Base-by-base conservation (phyloP, 2,888 invertebrate species). In the Tetramorium bicarinatum region DNA sequence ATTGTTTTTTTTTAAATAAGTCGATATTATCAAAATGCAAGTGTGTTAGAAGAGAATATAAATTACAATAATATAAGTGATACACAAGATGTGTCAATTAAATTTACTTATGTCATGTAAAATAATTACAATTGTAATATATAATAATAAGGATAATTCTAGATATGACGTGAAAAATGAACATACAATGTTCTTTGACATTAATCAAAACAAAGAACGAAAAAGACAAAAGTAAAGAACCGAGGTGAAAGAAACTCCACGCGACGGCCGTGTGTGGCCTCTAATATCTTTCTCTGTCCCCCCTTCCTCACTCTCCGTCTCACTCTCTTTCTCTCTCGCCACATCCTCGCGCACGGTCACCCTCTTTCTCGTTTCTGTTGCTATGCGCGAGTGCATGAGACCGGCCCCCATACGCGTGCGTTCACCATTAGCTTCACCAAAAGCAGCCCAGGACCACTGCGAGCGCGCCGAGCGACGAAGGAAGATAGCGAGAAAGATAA, bases 311-410 rank as follows among this genome's bases (percentile, higher is more conserved):
- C 38, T 64, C 34, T 34, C 44, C 52, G 25, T 49, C 61, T 29
- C 49, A n/a, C 77, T 18, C 52, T 44, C 38, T n/a, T 29, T 52
- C 29, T n/a, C 15, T 49, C 67, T 29, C 52, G 41, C 38, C 71
- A 61, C 67, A 77, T 77, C 67, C 41, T 44, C 59, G 75, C 83
- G 49, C 77, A 69, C 62, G 34, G 62, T 69, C 71, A 25, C 34
- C 52, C 71, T 77, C 52, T 83, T 62, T 62, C 77, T 59, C 89
- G 90, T 91, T 90, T 92, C 93, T 93, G 93, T 93, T 93, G 93
- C 93, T 93, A 93, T 92, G 93, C 93, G 93, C 92, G 92, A 92
- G 91, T 92, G 92, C 93, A 92, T 85, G 92, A 92, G 91, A 91
- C 90, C 92, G 91, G 91, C 89, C 91, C 61, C 91, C 92, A 91